Percentiles rank a stretch among this genome's conserved stretches.
These are phyloP conservation scores for Lymantria monacha DNA, from an alignment of 2,888 invertebrate genomes.

Conservation along the genomic window DNA sequence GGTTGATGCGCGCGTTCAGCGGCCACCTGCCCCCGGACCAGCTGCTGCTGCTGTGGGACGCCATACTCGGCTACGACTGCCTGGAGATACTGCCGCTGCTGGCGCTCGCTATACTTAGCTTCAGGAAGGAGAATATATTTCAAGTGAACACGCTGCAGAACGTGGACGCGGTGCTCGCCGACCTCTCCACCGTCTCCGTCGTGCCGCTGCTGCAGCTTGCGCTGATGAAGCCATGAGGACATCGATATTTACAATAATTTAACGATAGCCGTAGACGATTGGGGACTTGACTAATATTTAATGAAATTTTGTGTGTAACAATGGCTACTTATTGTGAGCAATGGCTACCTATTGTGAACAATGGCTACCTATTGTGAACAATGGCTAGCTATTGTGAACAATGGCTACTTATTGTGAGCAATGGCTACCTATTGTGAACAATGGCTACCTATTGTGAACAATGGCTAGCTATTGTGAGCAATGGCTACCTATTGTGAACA, in stretches of 20 bases:
- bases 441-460: too few relatives aligned
- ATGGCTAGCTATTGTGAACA: too few relatives aligned
- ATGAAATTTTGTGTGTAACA: too few relatives aligned
- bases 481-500: too few relatives aligned
- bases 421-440: too few relatives aligned
- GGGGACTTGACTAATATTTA: background rate
- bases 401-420: too few relatives aligned
- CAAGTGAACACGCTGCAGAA: constrained; percentile 88
- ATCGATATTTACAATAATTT: constrained; percentile 10
- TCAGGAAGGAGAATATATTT: constrained; percentile 92
- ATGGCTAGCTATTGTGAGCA: too few relatives aligned
- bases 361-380: too few relatives aligned
- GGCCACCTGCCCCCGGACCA: constrained; percentile 97
- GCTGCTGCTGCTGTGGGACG: constrained; percentile 95
- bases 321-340: too few relatives aligned
- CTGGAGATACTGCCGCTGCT: constrained; percentile 94
- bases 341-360: too few relatives aligned
- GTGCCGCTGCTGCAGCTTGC: constrained; percentile 92
- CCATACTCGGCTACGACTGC: constrained; percentile 94
- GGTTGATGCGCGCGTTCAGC: constrained; percentile 98
- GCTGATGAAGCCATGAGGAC: constrained; percentile 79
- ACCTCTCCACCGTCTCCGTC: constrained; percentile 92
- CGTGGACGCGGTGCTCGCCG: constrained; percentile 93
- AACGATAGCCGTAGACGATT: background rate
- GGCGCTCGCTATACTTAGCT: constrained; percentile 91